A percentile compares a stretch with the other conserved stretches of the same genome.
These are phyloP conservation scores for Ochotona curzoniae DNA, from an alignment of 2,113 vertebrate species.

Conservation along the genomic window DNA sequence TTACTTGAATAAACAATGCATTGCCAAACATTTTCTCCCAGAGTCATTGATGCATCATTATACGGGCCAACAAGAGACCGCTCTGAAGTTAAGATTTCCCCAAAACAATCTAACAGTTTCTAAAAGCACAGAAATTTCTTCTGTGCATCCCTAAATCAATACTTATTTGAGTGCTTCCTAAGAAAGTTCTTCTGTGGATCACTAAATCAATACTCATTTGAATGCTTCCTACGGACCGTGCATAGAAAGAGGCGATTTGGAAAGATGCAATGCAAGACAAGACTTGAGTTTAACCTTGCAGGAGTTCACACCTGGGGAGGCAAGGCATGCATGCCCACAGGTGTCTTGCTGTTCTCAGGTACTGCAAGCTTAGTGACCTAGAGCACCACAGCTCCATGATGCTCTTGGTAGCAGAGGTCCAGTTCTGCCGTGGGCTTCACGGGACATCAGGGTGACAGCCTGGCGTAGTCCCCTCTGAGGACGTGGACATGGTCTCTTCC, in stretches of 20 bases:
- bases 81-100: neutral
- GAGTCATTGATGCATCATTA: conserved; percentile 26
- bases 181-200: neutral
- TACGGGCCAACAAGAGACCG: conserved; percentile 21
- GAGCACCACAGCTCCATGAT: neutral
- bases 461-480: neutral
- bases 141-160: neutral
- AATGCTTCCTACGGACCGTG: neutral
- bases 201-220: conserved; percentile 2
- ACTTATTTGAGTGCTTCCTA: conserved; percentile 9
- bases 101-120: neutral
- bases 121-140: neutral
- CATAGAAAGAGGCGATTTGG: neutral
- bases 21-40: conserved; percentile 71
- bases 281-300: neutral
- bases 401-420: neutral
- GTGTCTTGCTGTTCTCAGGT: neutral
- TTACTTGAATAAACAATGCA: conserved; percentile 70
- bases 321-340: neutral
- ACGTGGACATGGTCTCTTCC: neutral
- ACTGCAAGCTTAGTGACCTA: neutral
- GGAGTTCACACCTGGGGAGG: neutral
- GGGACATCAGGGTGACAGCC: neutral
- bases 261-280: neutral
- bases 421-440: neutral